phyloP scores from a whole-genome alignment of 2,113 vertebrate species.

The Hemibates koningsi region DNA sequence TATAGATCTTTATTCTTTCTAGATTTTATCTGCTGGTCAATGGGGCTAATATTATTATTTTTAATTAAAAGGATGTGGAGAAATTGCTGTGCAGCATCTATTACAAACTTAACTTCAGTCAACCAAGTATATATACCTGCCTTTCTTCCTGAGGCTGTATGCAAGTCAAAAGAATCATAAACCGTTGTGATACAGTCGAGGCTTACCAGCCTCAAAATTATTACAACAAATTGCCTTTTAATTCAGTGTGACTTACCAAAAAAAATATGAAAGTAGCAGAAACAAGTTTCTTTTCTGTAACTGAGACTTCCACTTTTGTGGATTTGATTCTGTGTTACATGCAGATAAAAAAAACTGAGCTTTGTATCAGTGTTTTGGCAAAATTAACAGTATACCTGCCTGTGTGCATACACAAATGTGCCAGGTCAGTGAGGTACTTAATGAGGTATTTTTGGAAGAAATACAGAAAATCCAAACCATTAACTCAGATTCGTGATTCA shows the following conservation, averaged over 20 bases:
- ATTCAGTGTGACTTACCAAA: accelerated
- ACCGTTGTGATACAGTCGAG: background rate
- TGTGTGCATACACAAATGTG: background rate
- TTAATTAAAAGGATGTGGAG: background rate
- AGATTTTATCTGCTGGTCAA: background rate
- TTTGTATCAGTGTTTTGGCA: background rate
- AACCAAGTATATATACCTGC: background rate
- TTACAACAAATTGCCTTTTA: background rate
- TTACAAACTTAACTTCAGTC: background rate
- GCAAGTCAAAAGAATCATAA: background rate
- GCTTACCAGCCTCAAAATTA: background rate
- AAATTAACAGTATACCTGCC: background rate
- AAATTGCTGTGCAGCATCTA: accelerated
- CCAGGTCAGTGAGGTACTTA: background rate
- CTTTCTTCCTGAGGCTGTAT: background rate
- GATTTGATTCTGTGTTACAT: background rate
- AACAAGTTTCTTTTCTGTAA: background rate
- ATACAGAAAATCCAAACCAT: background rate
- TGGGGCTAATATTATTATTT: accelerated
- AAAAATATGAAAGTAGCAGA: background rate
- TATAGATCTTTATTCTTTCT: accelerated
- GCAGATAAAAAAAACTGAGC: background rate
- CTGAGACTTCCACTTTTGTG: background rate
- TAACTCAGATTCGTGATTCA: background rate
- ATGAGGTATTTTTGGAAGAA: background rate